These are phyloP conservation scores for Phoxinus phoxinus DNA, from an alignment of 2,113 vertebrate species.

Conservation along the genomic window DNA sequence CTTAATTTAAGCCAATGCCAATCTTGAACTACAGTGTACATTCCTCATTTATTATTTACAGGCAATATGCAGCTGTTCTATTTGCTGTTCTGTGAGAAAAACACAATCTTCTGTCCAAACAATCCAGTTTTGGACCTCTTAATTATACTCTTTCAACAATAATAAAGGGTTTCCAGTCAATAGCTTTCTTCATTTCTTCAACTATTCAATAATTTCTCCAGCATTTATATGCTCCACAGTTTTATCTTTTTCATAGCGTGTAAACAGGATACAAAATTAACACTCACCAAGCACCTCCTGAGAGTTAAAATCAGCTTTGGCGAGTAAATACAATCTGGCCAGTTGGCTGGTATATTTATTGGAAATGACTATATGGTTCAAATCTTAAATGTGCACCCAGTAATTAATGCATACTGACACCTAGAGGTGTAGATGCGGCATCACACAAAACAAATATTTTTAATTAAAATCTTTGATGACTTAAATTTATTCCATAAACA, in stretches of 20 bases:
- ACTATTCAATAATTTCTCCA: not conserved
- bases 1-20: not conserved
- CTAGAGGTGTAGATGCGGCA: not conserved
- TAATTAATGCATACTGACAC: not conserved
- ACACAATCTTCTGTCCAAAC: not conserved
- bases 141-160: not conserved
- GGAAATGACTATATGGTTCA: not conserved
- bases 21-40: not conserved
- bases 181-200: not conserved
- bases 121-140: slow-evolving; percentile 13
- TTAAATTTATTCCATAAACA: not conserved
- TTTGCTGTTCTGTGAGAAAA: not conserved
- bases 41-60: slow-evolving; percentile 32
- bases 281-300: not conserved
- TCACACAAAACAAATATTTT: not conserved
- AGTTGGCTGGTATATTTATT: slow-evolving; percentile 7
- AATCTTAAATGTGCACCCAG: not conserved
- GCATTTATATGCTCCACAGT: not conserved
- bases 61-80: not conserved
- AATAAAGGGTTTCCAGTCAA: not conserved
- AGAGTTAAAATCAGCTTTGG: not conserved
- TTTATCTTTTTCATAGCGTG: not conserved
- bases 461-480: not conserved
- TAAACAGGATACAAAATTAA: slow-evolving; percentile 17
- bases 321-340: slow-evolving; percentile 14